These are phyloP conservation scores for Epinotia brunnichana DNA, from an alignment of 2,888 invertebrate species.

Conservation along the genomic window DNA sequence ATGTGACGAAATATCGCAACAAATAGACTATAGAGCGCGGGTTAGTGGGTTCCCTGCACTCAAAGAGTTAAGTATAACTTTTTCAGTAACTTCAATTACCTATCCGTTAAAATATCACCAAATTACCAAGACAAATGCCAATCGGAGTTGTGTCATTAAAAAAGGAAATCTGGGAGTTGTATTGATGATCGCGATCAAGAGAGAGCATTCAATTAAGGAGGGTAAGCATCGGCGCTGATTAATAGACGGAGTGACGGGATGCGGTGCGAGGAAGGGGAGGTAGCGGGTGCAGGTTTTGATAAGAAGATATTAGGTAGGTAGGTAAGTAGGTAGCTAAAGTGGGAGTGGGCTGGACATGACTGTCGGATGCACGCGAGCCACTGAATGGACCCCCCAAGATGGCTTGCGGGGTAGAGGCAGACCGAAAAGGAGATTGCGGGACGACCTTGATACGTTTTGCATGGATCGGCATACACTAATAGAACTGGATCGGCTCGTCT, in stretches of 20 bases:
- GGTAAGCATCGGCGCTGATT: constrained; percentile 59
- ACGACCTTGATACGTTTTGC: too few relatives aligned
- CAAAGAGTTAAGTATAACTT: not conserved
- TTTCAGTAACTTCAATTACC: not conserved
- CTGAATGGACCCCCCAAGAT: too few relatives aligned
- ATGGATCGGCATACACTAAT: too few relatives aligned
- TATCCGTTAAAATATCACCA: constrained; percentile 36
- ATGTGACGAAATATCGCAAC: too few relatives aligned
- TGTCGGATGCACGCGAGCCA: too few relatives aligned
- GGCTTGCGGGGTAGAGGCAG: too few relatives aligned
- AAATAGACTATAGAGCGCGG: too few relatives aligned
- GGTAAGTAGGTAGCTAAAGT: too few relatives aligned
- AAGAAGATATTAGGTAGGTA: too few relatives aligned
- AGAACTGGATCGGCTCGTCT: too few relatives aligned
- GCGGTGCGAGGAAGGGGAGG: constrained; percentile 6
- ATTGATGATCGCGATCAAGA: constrained; percentile 65
- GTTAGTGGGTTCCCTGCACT: not conserved
- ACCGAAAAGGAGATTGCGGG: too few relatives aligned
- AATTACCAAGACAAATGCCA: constrained; percentile 38
- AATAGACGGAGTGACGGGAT: constrained; percentile 39
- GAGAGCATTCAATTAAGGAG: constrained; percentile 70
- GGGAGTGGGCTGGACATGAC: too few relatives aligned
- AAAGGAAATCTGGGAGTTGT: constrained; percentile 46
- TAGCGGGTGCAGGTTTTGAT: not conserved
- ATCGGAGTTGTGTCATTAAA: constrained; percentile 39